phyloP scores from a whole-genome alignment of 2,888 invertebrate species.

The Fissipunctia ypsillon region DNA sequence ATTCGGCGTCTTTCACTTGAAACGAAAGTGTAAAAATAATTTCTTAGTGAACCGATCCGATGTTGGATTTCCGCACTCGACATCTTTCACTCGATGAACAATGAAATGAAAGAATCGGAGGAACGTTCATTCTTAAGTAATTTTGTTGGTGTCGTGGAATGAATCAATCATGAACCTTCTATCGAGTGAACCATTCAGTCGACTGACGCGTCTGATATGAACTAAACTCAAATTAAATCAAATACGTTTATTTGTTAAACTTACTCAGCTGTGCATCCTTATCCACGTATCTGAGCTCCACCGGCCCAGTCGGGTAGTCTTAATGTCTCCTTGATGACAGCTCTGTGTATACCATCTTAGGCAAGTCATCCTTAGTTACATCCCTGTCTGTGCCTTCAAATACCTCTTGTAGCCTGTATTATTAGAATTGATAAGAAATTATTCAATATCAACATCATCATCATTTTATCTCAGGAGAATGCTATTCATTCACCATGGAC shows the following conservation, averaged over 20 bases:
- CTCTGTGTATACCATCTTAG: constrained; percentile 74
- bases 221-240: neutral
- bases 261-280: constrained; percentile 74
- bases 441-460: neutral
- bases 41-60: no score
- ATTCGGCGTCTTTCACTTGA: no score
- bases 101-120: no score
- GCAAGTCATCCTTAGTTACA: constrained; percentile 72
- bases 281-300: constrained; percentile 69
- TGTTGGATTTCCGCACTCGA: no score
- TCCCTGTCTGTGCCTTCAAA: constrained; percentile 71
- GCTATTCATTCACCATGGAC: neutral
- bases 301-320: constrained; percentile 72
- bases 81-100: no score
- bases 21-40: no score
- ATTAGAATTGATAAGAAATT: neutral
- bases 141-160: no score
- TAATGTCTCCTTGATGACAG: constrained; percentile 75
- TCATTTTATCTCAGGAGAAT: neutral
- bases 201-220: no score
- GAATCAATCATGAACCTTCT: no score
- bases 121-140: no score
- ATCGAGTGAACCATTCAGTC: neutral
- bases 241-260: constrained; percentile 34
- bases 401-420: constrained; percentile 58